Evolutionary conservation across 1,140 invertebrate genomes (phyloP), one percentile per base, ranked within the genome.

Genomic region (Micrasema longulum): DNA sequence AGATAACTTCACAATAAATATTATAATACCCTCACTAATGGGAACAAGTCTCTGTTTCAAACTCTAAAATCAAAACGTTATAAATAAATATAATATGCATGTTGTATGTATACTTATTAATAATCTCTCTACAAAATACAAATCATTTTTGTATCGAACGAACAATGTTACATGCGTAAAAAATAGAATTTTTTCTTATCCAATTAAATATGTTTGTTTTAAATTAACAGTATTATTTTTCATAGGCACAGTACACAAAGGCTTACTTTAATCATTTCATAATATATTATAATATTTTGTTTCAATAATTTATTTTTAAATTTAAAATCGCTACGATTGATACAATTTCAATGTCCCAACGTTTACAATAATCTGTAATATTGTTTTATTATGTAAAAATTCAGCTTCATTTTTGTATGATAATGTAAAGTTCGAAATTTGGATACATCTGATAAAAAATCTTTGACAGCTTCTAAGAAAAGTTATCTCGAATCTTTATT

Each of bases 231-330:
- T 36, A 36, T 22, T 36, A 50, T 38, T 52, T 66, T 52, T 31
- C 22, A 26, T 53, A 52, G 47, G 45, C 48, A 53, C 64, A 22
- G 20, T 38, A 52, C n/a, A 36, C 16, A 9, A 66, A 50, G 48
- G 45, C 45, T 36, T 52, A 55, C 52, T 55, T n/a, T 5, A 47
- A 48, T 48, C 18, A 16, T 16, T 48, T 26, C 26, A 65, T 36
- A n/a, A n/a, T n/a, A 65, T 65, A 65, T 64, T 65, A 48, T 48
- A 26, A 26, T 45, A 10, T 65, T 65, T 43, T 14, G 45, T 65
- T 65, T n/a, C n/a, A 23, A 47, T 43, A 14, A 23, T 48, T 65
- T 65, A 16, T 23, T 26, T 20, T 65, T 31, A 48, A 41, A 62
- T 55, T 55, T n/a, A 55, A 55, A 2, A 23, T 11, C 9, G 3